Evolutionary conservation across 2,797 vertebrate species (phyloP), one percentile per base, ranked within the genome.

Genomic region (Sarcoramphus papa): DNA sequence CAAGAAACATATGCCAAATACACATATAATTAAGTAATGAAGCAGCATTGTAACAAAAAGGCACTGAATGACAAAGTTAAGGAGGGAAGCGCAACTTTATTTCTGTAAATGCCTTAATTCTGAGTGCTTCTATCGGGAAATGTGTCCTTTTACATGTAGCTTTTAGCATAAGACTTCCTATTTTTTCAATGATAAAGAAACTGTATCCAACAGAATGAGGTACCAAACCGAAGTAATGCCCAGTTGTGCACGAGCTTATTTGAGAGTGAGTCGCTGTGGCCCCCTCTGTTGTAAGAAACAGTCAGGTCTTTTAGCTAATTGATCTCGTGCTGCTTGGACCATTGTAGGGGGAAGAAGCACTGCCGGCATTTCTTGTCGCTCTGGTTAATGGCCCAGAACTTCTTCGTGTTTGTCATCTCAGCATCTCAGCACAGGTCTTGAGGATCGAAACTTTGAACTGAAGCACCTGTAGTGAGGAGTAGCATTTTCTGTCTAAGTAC

Each of bases 201-300:
- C 31, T 13, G 37, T 7, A 9, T 63, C 18, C 18, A 74, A 43
- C 15, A 63, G 64, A 79, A 60, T 0, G 1, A 79, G n/a, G 59
- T 62, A 35, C 33, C 10, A 64, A 76, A 54, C 6, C 10, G 8
- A 69, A 86, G 28, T 10, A 28, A n/a, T 14, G 24, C 10, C n/a
- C 31, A 60, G 28, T 7, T 54, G 60, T 33, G 59, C n/a, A 62
- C 0, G 2, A 47, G 35, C 24, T 41, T 51, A 43, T 50, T 30
- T 51, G 51, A 50, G 63, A 63, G 30, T 2, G 30, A 3, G 18
- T 53, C 1, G 1, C 43, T 0, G 0, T 7, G 12, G 30, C 10
- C 31, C 35, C 15, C 47, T 47, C 48, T 60, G 30, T 43, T 5
- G 3, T 51, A 53, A 83, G 37, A 37, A 77, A 37, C 6, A 60